These are phyloP conservation scores for Silurus asotus DNA, from an alignment of 2,113 vertebrate genomes.

Conservation along the genomic window DNA sequence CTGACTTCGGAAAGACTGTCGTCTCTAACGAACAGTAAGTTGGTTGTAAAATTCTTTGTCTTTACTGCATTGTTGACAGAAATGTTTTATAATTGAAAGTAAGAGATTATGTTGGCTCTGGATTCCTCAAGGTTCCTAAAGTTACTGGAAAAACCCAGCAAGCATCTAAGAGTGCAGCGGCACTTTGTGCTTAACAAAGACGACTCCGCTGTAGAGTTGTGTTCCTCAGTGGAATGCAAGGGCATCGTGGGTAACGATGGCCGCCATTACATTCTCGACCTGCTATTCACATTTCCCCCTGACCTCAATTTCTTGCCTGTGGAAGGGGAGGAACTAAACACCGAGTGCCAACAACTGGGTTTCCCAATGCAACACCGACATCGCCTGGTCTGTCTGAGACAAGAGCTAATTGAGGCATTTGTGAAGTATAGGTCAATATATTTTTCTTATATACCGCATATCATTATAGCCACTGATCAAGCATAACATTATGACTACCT, in stretches of 20 bases:
- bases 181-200: slow-evolving; percentile 89
- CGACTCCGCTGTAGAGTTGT: slow-evolving; percentile 82
- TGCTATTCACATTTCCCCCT: slow-evolving; percentile 89
- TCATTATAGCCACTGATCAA: too few relatives aligned
- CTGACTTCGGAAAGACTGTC: slow-evolving; percentile 91
- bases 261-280: slow-evolving; percentile 89
- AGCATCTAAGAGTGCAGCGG: slow-evolving; percentile 84
- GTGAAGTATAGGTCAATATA: slow-evolving; percentile 83
- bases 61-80: neutral
- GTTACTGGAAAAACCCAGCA: slow-evolving; percentile 87
- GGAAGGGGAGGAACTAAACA: slow-evolving; percentile 77
- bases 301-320: slow-evolving; percentile 91
- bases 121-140: slow-evolving; percentile 74
- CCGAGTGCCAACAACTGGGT: slow-evolving; percentile 80
- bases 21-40: slow-evolving; percentile 82
- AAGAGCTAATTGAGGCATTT: slow-evolving; percentile 89
- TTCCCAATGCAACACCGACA: slow-evolving; percentile 84
- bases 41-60: neutral
- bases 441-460: neutral
- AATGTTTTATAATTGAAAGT: neutral
- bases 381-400: slow-evolving; percentile 85
- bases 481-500: too few relatives aligned
- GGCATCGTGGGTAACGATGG: slow-evolving; percentile 94
- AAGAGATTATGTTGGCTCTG: neutral
- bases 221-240: slow-evolving; percentile 91